Evolutionary conservation across 2,113 vertebrate genomes (phyloP).

Genomic region (Gorsachius goisagi): DNA sequence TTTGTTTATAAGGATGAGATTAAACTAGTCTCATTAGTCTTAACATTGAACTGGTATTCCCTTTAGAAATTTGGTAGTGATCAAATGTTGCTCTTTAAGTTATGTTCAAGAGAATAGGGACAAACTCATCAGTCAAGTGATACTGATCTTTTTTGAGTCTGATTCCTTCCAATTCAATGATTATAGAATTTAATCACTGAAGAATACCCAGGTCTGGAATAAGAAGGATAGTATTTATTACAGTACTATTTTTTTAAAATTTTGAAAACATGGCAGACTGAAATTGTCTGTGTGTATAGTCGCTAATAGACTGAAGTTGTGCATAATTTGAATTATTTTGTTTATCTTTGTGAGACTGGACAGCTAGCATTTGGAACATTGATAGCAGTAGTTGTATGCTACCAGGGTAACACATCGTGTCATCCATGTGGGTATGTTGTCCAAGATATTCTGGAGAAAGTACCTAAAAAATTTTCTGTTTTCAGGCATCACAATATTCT

Average conservation of each 20-base stretch:
- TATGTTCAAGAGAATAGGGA: neutral
- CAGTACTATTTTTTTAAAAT: neutral
- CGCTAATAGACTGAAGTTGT: neutral
- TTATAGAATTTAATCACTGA: neutral
- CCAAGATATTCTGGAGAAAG: neutral
- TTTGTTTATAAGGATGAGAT: conserved; percentile 63
- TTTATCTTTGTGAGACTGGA: neutral
- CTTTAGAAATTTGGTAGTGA: conserved; percentile 35
- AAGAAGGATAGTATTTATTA: neutral
- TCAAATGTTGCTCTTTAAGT: conserved; percentile 33
- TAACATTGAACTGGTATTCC: conserved; percentile 9
- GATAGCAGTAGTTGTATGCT: neutral
- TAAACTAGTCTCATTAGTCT: conserved; percentile 41
- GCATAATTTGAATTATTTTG: neutral
- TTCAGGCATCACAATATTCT: neutral
- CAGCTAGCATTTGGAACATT: neutral
- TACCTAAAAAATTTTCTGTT: neutral
- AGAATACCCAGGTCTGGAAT: neutral
- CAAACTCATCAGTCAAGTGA: neutral
- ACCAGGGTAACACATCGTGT: neutral
- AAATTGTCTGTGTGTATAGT: neutral
- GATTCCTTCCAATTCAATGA: neutral
- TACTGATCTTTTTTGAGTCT: neutral
- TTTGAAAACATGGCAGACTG: neutral
- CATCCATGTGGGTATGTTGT: neutral